phyloP scores from a whole-genome alignment of 1,140 invertebrate species.

The Copidosoma floridanum region DNA sequence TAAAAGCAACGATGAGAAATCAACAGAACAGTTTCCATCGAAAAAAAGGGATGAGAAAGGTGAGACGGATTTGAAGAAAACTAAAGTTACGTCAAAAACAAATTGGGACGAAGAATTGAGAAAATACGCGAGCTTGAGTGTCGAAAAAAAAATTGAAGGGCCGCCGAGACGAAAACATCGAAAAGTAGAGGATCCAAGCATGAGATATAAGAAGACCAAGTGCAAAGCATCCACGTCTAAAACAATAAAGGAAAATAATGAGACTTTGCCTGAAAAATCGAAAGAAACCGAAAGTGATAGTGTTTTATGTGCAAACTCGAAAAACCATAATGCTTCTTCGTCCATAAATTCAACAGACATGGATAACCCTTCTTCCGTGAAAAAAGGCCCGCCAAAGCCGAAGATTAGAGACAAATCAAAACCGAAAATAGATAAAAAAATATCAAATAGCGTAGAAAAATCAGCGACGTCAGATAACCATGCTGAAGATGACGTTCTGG shows the following conservation, averaged over 20 bases:
- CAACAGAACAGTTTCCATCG: background rate
- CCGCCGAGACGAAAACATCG: background rate
- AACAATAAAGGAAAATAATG: background rate
- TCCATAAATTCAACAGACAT: too few species aligned
- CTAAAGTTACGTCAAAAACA: background rate
- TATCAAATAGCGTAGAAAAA: too few species aligned
- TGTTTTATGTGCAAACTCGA: too few species aligned
- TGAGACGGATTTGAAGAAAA: too few species aligned
- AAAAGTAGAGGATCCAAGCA: background rate
- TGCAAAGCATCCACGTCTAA: background rate
- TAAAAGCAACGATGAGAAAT: background rate
- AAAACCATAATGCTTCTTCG: too few species aligned
- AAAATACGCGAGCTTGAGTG: background rate
- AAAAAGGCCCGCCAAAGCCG: too few species aligned
- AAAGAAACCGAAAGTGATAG: background rate
- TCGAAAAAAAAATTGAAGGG: background rate
- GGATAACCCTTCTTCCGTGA: too few species aligned
- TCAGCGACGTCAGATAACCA: too few species aligned
- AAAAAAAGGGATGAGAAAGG: background rate
- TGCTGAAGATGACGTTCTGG: too few species aligned
- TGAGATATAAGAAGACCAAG: background rate
- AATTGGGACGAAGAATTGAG: slow-evolving; percentile 10
- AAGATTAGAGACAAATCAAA: too few species aligned
- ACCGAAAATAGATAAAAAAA: too few species aligned
- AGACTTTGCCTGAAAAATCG: background rate